These are phyloP conservation scores for Ruditapes philippinarum DNA, from an alignment of 1,140 invertebrate genomes.

Conservation along the genomic window DNA sequence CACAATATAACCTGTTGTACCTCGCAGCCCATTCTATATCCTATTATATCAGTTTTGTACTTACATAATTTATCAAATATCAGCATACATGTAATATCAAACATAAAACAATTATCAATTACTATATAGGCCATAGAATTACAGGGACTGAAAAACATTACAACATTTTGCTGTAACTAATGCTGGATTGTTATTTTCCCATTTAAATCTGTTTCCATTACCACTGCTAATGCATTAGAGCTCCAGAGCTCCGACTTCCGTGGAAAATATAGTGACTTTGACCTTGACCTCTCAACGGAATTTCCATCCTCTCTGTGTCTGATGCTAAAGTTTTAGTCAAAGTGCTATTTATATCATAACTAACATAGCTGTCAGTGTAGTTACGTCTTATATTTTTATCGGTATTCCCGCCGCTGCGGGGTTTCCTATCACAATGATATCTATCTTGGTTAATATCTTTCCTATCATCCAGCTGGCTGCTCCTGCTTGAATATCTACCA, in stretches of 20 bases:
- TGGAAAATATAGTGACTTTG: constrained; percentile 36
- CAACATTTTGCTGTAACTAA: background rate
- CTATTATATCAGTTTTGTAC: too few relatives aligned
- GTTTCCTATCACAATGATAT: constrained; percentile 28
- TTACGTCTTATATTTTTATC: constrained; percentile 45
- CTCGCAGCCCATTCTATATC: too few relatives aligned
- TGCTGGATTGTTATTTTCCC: background rate
- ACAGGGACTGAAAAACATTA: background rate
- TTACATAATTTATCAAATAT: too few relatives aligned
- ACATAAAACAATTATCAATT: background rate
- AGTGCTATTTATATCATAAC: constrained; percentile 60
- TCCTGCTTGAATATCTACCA: background rate
- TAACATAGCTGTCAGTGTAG: constrained; percentile 58
- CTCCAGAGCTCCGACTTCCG: constrained; percentile 15
- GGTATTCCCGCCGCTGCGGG: background rate
- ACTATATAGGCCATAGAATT: background rate
- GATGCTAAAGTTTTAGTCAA: constrained; percentile 48
- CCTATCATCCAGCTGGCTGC: background rate
- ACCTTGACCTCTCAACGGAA: background rate
- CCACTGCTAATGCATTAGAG: constrained; percentile 39
- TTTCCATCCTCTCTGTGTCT: background rate
- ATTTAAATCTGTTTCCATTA: background rate
- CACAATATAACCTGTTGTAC: too few relatives aligned
- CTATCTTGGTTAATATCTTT: background rate
- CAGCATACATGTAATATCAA: too few relatives aligned